phyloP scores from a whole-genome alignment of 2,797 vertebrate species.

The Strix occidentalis region DNA sequence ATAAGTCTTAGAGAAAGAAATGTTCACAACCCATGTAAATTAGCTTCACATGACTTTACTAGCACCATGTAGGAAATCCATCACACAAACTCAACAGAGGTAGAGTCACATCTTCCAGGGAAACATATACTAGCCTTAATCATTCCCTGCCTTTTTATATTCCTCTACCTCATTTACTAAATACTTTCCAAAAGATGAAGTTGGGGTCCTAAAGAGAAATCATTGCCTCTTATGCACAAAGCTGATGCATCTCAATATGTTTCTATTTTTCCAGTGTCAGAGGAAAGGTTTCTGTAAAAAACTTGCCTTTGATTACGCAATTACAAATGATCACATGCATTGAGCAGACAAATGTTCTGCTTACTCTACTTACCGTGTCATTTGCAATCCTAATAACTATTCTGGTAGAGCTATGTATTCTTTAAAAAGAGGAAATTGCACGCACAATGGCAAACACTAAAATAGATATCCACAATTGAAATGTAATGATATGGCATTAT shows the following conservation, averaged over 20 bases:
- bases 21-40: not conserved
- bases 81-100: not conserved
- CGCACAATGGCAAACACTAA: not conserved
- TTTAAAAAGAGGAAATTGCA: not conserved
- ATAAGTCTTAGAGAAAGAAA: not conserved
- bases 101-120: constrained; percentile 14
- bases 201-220: not conserved
- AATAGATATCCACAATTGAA: not conserved
- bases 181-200: not conserved
- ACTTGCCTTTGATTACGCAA: not conserved
- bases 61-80: not conserved
- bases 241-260: not conserved
- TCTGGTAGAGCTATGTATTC: not conserved
- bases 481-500: not conserved
- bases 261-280: not conserved
- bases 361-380: not conserved
- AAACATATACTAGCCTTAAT: not conserved
- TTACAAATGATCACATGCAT: not conserved
- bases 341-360: not conserved
- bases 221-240: not conserved
- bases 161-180: not conserved
- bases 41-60: not conserved
- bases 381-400: not conserved
- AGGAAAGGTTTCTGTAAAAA: not conserved
- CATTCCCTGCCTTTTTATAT: not conserved